phyloP scores from a whole-genome alignment of 2,797 vertebrate genomes.

The Setipinna tenuifilis region DNA sequence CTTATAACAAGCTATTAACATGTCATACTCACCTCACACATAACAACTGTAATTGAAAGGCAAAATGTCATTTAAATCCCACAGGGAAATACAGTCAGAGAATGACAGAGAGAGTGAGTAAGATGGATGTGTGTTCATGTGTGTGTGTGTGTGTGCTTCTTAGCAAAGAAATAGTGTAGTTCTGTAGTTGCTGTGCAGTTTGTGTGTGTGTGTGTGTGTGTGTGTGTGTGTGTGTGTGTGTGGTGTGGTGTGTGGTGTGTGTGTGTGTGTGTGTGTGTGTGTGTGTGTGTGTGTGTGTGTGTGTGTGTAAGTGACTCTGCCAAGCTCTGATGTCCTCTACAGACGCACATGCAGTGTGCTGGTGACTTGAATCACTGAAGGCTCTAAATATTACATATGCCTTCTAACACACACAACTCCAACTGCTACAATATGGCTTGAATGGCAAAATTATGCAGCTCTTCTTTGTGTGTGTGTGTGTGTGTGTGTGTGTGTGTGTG shows the following conservation, averaged over 20 bases:
- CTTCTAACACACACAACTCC: slow-evolving; percentile 16
- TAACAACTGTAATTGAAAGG: neutral
- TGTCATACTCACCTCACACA: neutral
- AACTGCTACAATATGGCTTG: slow-evolving; percentile 9
- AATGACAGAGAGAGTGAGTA: neutral
- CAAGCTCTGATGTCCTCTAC: neutral
- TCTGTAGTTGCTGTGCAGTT: neutral
- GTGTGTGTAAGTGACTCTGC: neutral
- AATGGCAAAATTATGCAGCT: slow-evolving; percentile 31
- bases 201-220: neutral
- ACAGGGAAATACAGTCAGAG: neutral
- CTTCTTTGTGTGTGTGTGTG: neutral
- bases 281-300: slow-evolving; percentile 7
- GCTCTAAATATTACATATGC: slow-evolving; percentile 39
- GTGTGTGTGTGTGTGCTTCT: neutral
- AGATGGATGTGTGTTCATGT: neutral
- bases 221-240: neutral
- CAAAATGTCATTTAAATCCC: neutral
- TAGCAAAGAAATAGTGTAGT: neutral
- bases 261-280: slow-evolving; percentile 9
- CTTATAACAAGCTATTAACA: neutral
- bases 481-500: slow-evolving; percentile 4
- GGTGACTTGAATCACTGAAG: slow-evolving; percentile 21
- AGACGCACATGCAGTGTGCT: slow-evolving; percentile 2
- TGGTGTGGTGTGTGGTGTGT: too few species aligned